Evolutionary conservation across 2,113 vertebrate genomes (phyloP).

Genomic region (Canis aureus): DNA sequence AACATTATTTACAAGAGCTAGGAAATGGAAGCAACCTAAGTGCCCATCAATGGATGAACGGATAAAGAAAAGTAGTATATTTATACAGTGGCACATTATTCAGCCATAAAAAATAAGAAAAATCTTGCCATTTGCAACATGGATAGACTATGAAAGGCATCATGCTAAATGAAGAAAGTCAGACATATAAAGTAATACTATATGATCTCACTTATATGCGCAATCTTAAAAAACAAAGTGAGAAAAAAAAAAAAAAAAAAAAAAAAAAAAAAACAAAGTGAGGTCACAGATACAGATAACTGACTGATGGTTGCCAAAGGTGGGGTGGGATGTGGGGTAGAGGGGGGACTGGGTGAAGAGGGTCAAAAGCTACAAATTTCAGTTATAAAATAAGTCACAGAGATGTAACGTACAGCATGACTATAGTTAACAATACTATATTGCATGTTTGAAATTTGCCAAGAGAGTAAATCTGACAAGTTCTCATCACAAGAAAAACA

Average conservation of each 20-base stretch:
- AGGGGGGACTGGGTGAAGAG: not conserved
- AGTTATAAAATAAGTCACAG: not conserved
- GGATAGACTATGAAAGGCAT: not conserved
- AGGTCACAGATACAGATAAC: not conserved
- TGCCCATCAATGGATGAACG: not conserved
- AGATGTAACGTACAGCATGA: not conserved
- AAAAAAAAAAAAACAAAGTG: not conserved
- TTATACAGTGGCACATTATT: not conserved
- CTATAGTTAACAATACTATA: not conserved
- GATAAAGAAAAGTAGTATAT: not conserved
- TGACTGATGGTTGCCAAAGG: not conserved
- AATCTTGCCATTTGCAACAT: not conserved
- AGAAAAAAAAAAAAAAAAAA: slow-evolving; percentile 7
- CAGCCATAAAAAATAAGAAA: not conserved
- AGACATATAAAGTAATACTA: not conserved
- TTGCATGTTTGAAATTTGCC: not conserved
- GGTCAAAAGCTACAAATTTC: not conserved
- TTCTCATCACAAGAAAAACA: not conserved
- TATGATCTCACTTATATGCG: not conserved
- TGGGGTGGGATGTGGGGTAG: not conserved
- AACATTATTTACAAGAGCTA: not conserved
- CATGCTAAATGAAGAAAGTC: not conserved
- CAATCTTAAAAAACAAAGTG: not conserved
- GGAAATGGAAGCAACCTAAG: not conserved
- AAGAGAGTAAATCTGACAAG: not conserved